These are phyloP conservation scores for Hormaphis cornu DNA, from an alignment of 1,140 invertebrate genomes.

Conservation along the genomic window DNA sequence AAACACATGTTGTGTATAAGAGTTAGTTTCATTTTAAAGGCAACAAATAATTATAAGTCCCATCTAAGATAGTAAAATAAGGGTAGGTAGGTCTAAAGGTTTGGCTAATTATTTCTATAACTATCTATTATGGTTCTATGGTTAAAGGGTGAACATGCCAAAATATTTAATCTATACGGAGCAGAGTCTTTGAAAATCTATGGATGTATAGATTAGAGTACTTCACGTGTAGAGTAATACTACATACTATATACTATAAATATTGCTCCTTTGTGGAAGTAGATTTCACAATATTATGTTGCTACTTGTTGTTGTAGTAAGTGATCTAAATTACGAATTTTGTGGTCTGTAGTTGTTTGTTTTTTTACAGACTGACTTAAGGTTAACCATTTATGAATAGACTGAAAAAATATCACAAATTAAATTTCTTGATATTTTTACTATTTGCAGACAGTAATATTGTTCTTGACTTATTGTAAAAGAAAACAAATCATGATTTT, in stretches of 20 bases:
- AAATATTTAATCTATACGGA: background rate
- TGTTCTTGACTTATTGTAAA: background rate
- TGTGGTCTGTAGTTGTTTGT: background rate
- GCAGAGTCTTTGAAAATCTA: background rate
- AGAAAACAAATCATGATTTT: background rate
- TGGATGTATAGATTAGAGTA: background rate
- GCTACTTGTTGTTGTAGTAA: background rate
- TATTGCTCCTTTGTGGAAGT: background rate
- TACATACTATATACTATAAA: background rate
- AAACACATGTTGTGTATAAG: background rate
- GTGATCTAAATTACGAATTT: slow-evolving; percentile 9
- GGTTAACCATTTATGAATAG: slow-evolving; percentile 4
- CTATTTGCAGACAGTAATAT: background rate
- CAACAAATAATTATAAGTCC: background rate
- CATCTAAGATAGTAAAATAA: background rate
- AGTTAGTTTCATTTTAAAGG: slow-evolving; percentile 17
- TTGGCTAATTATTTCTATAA: slow-evolving; percentile 2
- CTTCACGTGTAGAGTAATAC: background rate
- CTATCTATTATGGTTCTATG: slow-evolving; percentile 5
- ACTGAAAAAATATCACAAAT: slow-evolving; percentile 13
- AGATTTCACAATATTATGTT: background rate
- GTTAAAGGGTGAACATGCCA: slow-evolving; percentile 17
- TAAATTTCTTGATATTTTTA: slow-evolving; percentile 17
- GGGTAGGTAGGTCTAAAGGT: slow-evolving; percentile 8
- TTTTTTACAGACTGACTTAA: background rate